These are phyloP conservation scores for Pipa parva DNA, from an alignment of 2,113 vertebrate genomes.

Conservation along the genomic window DNA sequence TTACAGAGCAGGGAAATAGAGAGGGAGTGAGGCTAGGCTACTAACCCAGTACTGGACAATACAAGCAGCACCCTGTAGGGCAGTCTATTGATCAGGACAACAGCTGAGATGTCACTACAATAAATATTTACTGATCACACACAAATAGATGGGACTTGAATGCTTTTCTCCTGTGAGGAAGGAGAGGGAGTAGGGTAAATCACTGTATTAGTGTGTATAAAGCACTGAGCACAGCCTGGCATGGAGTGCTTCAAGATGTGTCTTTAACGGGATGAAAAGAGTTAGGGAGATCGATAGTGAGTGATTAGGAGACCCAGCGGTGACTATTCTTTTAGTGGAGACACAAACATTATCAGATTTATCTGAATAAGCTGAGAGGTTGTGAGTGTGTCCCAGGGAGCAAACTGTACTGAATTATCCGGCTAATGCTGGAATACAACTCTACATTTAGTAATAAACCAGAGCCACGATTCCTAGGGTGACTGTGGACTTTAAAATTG, in stretches of 20 bases:
- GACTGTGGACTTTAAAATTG: no score
- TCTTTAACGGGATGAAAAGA: constrained; percentile 81
- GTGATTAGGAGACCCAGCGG: constrained; percentile 74
- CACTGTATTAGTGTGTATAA: constrained; percentile 92
- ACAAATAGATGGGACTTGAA: constrained; percentile 84
- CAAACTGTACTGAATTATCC: not conserved
- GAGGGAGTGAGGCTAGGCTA: no score
- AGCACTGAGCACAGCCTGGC: constrained; percentile 79
- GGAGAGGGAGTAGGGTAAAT: constrained; percentile 79
- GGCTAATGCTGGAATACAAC: not conserved
- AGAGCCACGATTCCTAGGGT: no score
- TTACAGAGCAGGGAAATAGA: no score
- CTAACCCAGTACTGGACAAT: constrained; percentile 67
- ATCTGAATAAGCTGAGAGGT: constrained; percentile 52
- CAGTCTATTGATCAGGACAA: constrained; percentile 82
- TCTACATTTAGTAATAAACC: no score
- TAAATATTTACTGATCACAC: constrained; percentile 98
- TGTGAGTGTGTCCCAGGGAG: no score
- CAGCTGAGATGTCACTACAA: constrained; percentile 84
- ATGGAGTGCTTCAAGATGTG: constrained; percentile 81
- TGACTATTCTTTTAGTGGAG: constrained; percentile 49
- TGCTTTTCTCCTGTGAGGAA: constrained; percentile 80
- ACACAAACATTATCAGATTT: constrained; percentile 63
- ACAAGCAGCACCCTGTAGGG: constrained; percentile 73
- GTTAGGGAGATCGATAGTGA: constrained; percentile 85